Evolutionary conservation across 2,797 vertebrate species (phyloP), one percentile per base, ranked within the genome.

Genomic region (Leucoraja ocellata): DNA sequence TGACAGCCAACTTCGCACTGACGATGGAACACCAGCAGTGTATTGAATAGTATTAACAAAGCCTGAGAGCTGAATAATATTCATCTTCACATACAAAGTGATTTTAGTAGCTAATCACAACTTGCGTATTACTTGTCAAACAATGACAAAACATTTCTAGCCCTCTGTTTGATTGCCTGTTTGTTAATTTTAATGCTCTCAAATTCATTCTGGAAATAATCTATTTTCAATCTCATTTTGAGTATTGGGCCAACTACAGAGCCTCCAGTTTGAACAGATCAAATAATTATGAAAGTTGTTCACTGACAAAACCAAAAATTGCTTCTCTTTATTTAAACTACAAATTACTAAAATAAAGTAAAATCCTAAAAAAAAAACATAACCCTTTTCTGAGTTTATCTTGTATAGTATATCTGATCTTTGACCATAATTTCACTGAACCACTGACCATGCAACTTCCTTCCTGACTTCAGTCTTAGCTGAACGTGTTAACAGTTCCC

Each of bases 41-140:
- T 39, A 39, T 7, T 90, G 63, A 90, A 90, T 21, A 14, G 39
- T 18, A 32, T 32, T 32, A 36, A 58, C 46, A 83, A 0, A 58
- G 8, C 4, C 61, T 90, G 63, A 39, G 25, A 65, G 86, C 86
- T 71, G 36, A 32, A 32, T 90, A 18, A 71, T 71, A 90, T 71
- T 5, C 23, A 71, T 32, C 68, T 36, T 90, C 63, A 68, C 71
- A 8, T 32, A 39, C 61, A 71, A 14, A 54, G n/a, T n/a, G 39
- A 90, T 90, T 6, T 71, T 36, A 68, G 68, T 90, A 90, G 86
- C 63, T 39, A 90, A 90, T 90, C n/a, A 65, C n/a, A 90, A 4
- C 36, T 32, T 71, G 32, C 4, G 18, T 68, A 90, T 90, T 36
- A 68, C 63, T 71, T 90, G 4, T 68, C 63, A 90, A 90, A 63